Evolutionary conservation across 2,888 invertebrate genomes (phyloP).

Genomic region (Dolichomitus sp.): DNA sequence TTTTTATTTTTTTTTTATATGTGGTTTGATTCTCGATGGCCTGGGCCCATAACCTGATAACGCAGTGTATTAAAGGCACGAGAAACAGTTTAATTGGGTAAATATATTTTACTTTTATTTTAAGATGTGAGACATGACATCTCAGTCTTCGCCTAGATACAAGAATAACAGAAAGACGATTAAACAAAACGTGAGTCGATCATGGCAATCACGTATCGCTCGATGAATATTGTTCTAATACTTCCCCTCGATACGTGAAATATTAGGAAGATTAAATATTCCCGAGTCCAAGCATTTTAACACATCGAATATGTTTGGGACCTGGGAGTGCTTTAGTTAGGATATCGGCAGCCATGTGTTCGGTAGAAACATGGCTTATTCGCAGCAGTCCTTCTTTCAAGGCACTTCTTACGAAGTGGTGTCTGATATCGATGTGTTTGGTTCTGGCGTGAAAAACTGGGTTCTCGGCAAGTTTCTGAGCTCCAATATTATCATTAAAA

Average conservation of each 20-base stretch:
- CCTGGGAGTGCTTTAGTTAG: conserved; percentile 81
- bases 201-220: conserved; percentile 10
- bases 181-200: not conserved
- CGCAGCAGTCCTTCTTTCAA: conserved; percentile 34
- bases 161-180: not conserved
- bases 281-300: conserved; percentile 12
- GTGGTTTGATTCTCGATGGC: too few relatives aligned
- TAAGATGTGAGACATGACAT: not conserved
- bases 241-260: conserved; percentile 32
- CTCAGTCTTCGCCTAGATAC: not conserved
- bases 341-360: conserved; percentile 53
- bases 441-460: conserved; percentile 44
- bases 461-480: conserved; percentile 50
- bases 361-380: conserved; percentile 31
- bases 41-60: too few relatives aligned
- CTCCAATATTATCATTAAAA: conserved; percentile 61
- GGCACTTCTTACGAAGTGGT: conserved; percentile 61
- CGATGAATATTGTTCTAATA: conserved; percentile 14
- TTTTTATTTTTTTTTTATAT: too few relatives aligned
- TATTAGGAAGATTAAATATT: not conserved
- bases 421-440: conserved; percentile 59
- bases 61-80: not conserved
- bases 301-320: conserved; percentile 25
- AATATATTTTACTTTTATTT: not conserved
- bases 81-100: not conserved